Conservation (phyloP, 2,797 vertebrate species). For the Bovichtus variegatus region DNA sequence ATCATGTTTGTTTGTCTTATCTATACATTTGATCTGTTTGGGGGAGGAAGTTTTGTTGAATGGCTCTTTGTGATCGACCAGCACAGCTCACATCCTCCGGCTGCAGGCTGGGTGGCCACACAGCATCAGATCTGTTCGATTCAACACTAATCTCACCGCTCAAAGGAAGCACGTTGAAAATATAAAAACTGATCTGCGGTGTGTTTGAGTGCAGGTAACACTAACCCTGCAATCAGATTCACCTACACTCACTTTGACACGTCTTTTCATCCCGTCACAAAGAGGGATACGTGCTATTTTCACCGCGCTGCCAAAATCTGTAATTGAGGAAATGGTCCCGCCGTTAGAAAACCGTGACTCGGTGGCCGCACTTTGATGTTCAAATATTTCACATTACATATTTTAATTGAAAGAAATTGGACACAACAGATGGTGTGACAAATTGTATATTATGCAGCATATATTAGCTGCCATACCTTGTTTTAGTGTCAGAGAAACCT, state of each 20-base stretch:
- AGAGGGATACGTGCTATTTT: conserved; percentile 8
- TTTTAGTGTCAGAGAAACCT: conserved; percentile 46
- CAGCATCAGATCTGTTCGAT: conserved; percentile 54
- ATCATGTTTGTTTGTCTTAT: conserved; percentile 74
- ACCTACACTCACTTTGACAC: conserved; percentile 9
- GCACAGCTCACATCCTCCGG: conserved; percentile 53
- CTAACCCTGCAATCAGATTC: conserved; percentile 26
- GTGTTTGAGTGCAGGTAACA: conserved; percentile 28
- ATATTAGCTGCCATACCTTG: conserved; percentile 59
- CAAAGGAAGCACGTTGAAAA: conserved; percentile 37
- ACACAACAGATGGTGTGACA: conserved; percentile 68
- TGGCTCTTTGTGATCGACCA: conserved; percentile 70
- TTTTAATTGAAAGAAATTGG: conserved; percentile 59
- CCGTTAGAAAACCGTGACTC: conserved; percentile 51
- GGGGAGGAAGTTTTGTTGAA: conserved; percentile 60
- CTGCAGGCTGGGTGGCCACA: conserved; percentile 64
- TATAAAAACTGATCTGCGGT: conserved; percentile 39
- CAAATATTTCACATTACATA: conserved; percentile 52
- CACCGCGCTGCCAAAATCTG: conserved; percentile 38
- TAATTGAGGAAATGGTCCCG: conserved; percentile 28
- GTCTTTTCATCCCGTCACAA: conserved; percentile 34
- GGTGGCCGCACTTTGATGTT: conserved; percentile 50
- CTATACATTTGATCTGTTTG: conserved; percentile 70
- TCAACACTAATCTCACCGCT: conserved; percentile 27
- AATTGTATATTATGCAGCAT: conserved; percentile 56